Evolutionary conservation across 30 jellyfish, hydroid and myxozoan species (phyloP).

Genomic region (Pelagia noctiluca): DNA sequence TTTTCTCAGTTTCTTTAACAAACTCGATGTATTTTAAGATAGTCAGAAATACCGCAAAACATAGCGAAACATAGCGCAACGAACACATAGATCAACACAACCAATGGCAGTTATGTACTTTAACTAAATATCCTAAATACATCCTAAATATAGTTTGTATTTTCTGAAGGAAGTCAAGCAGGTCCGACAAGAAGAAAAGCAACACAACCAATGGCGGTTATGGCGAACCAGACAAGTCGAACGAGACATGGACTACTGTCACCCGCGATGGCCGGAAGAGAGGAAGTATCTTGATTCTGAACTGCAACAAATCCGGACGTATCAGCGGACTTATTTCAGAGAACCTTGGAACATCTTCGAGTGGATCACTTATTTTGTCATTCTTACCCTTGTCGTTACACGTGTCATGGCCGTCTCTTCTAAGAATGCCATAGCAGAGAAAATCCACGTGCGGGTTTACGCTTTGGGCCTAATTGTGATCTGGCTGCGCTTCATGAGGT

Average conservation of each 20-base stretch:
- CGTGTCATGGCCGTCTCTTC: slow-evolving; percentile 92
- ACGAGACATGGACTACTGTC: slow-evolving; percentile 93
- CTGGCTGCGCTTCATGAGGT: slow-evolving; percentile 97
- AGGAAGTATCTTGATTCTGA: slow-evolving; percentile 95
- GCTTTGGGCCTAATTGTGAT: slow-evolving; percentile 93
- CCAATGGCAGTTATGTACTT: neutral
- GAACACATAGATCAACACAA: neutral
- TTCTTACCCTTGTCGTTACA: slow-evolving; percentile 81
- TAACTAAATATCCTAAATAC: too few species aligned
- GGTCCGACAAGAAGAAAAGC: slow-evolving; percentile 87
- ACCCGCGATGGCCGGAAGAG: slow-evolving; percentile 99
- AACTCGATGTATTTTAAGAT: too few species aligned
- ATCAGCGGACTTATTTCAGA: slow-evolving; percentile 96
- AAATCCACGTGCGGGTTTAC: slow-evolving; percentile 90
- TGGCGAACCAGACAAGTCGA: slow-evolving; percentile 99
- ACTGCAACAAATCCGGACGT: slow-evolving; percentile 94
- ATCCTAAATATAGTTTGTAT: neutral
- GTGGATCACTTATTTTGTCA: slow-evolving; percentile 96
- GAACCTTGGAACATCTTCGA: slow-evolving; percentile 99
- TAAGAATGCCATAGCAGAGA: slow-evolving; percentile 66
- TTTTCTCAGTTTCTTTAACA: too few species aligned
- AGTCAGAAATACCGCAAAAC: too few species aligned
- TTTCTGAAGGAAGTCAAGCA: slow-evolving; percentile 84
- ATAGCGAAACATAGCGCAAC: too few species aligned
- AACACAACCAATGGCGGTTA: slow-evolving; percentile 93